Evolutionary conservation across 2,888 invertebrate species (phyloP).

Genomic region (Eupithecia pulchellata): DNA sequence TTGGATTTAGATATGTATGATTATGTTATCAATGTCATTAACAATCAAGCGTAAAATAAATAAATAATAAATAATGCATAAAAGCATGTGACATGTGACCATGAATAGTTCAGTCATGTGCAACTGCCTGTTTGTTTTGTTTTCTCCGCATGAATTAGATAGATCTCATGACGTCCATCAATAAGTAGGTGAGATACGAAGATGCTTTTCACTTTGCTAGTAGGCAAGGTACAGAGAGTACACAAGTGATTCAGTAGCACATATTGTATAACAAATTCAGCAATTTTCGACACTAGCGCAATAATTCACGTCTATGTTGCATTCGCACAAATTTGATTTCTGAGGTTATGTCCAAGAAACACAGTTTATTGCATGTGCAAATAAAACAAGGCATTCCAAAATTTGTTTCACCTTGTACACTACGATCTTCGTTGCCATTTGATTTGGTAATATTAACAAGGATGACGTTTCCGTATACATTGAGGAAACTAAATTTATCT

Average conservation of each 20-base stretch:
- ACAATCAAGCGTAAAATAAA: neutral
- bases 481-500: conserved; percentile 15
- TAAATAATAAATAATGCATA: too few species aligned
- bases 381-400: conserved; percentile 37
- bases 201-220: conserved; percentile 49
- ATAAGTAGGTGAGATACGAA: conserved; percentile 44
- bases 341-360: conserved; percentile 23
- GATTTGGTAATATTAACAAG: conserved; percentile 39
- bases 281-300: conserved; percentile 39
- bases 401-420: conserved; percentile 40
- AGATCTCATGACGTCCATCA: conserved; percentile 40
- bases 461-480: conserved; percentile 36
- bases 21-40: neutral
- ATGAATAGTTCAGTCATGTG: conserved; percentile 26
- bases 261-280: conserved; percentile 55
- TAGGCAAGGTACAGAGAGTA: conserved; percentile 20
- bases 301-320: conserved; percentile 27
- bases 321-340: conserved; percentile 17
- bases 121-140: conserved; percentile 41
- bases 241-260: conserved; percentile 35
- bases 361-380: conserved; percentile 37
- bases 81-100: conserved; percentile 13
- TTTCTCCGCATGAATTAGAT: conserved; percentile 39
- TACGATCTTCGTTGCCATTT: conserved; percentile 39
- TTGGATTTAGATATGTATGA: neutral